phyloP scores from a whole-genome alignment of 2,888 invertebrate species.

The Stenurella melanura region DNA sequence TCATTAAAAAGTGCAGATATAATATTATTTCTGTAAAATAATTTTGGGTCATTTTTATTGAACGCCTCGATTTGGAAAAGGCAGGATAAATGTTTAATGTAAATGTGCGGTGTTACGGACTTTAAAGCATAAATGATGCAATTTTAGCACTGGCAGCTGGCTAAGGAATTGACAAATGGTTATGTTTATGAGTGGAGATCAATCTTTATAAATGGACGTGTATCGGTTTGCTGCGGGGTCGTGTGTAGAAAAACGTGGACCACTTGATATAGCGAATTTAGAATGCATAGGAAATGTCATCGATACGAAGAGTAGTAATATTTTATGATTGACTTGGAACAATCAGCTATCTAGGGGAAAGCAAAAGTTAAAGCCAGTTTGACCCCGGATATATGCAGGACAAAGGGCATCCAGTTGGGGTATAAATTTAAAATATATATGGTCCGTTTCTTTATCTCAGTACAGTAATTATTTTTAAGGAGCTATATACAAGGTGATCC shows the following conservation, averaged over 20 bases:
- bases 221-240: constrained; percentile 55
- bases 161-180: constrained; percentile 67
- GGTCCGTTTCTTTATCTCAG: neutral
- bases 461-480: neutral
- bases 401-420: neutral
- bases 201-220: constrained; percentile 68
- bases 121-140: constrained; percentile 65
- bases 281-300: constrained; percentile 73
- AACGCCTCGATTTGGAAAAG: constrained; percentile 44
- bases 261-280: constrained; percentile 66
- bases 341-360: constrained; percentile 52
- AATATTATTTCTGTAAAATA: too few relatives aligned
- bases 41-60: constrained; percentile 32
- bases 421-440: neutral
- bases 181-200: constrained; percentile 68
- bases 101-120: constrained; percentile 56
- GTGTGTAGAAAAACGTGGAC: constrained; percentile 60
- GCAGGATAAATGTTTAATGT: constrained; percentile 55
- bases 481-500: too few relatives aligned
- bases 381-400: constrained; percentile 28
- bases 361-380: constrained; percentile 30
- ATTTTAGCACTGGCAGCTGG: constrained; percentile 58
- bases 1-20: too few relatives aligned
- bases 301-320: constrained; percentile 70
- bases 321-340: constrained; percentile 72